Percentiles rank a stretch among this genome's conserved stretches.
phyloP scores from a whole-genome alignment of 2,888 invertebrate species.

The Noctua pronuba region DNA sequence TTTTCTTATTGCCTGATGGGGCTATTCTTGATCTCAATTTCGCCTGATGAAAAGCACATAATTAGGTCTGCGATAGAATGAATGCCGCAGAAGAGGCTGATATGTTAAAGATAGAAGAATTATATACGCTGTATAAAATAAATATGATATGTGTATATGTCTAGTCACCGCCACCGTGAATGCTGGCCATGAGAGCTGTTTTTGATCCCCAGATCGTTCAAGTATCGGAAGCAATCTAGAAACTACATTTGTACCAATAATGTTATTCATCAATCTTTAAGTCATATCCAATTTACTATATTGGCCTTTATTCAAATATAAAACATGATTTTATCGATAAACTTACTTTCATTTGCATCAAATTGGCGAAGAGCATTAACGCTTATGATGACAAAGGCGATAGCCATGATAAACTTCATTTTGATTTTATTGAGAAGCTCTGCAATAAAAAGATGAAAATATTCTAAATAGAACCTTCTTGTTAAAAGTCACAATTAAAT shows the following conservation, averaged over 20 bases:
- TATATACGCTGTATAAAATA: no score
- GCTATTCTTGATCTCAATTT: background rate
- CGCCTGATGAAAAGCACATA: background rate
- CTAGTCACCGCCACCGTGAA: no score
- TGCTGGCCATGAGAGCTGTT: background rate
- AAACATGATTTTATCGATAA: background rate
- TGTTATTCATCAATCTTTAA: background rate
- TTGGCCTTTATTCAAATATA: background rate
- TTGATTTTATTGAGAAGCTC: conserved; percentile 28
- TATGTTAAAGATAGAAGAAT: background rate
- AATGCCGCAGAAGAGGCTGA: background rate
- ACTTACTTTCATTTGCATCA: conserved; percentile 29
- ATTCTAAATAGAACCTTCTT: background rate
- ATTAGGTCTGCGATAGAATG: background rate
- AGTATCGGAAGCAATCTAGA: background rate
- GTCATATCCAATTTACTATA: background rate
- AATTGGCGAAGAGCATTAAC: conserved; percentile 59
- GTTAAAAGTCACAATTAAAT: background rate
- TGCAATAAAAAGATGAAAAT: conserved; percentile 37
- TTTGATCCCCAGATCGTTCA: background rate
- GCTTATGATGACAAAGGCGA: conserved; percentile 70
- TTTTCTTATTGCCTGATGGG: background rate
- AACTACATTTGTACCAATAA: background rate
- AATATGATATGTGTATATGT: no score
- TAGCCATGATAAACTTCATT: conserved; percentile 73